A percentile compares a stretch with the other conserved stretches of the same genome.
Conservation (phyloP, 1,140 invertebrate genomes). For the Musca domestica region DNA sequence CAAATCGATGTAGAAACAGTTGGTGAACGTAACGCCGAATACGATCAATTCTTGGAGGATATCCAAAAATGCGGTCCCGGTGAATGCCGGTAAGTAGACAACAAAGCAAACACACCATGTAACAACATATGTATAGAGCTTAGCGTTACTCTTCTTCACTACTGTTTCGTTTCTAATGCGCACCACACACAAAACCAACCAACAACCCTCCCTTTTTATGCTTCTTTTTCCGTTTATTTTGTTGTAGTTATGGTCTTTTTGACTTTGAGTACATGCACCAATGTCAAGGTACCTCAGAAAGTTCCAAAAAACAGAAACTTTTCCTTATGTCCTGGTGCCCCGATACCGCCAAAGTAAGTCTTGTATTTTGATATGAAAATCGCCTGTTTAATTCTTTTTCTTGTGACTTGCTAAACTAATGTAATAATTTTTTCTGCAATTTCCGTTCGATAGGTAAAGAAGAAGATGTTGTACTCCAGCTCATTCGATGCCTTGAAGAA, state of each 20-base stretch:
- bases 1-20: slow-evolving; percentile 90
- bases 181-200: no score
- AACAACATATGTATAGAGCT: no score
- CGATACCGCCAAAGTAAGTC: slow-evolving; percentile 77
- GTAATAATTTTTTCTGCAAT: no score
- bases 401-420: slow-evolving; percentile 10
- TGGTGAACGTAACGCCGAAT: slow-evolving; percentile 80
- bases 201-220: no score
- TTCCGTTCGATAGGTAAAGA: slow-evolving; percentile 82
- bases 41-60: slow-evolving; percentile 87
- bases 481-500: slow-evolving; percentile 96
- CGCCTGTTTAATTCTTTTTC: background rate
- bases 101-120: background rate
- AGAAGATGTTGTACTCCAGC: slow-evolving; percentile 99
- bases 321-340: slow-evolving; percentile 98
- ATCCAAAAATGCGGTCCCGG: slow-evolving; percentile 84
- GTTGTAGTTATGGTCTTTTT: slow-evolving; percentile 79
- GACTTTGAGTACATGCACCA: slow-evolving; percentile 95
- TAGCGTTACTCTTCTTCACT: no score
- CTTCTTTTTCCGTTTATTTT: background rate
- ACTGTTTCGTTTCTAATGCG: no score
- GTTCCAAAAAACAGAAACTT: slow-evolving; percentile 91
- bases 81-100: slow-evolving; percentile 72
- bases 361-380: background rate
- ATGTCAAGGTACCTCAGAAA: slow-evolving; percentile 90